These are phyloP conservation scores for Drusus annulatus DNA, from an alignment of 1,140 invertebrate genomes.

Conservation along the genomic window DNA sequence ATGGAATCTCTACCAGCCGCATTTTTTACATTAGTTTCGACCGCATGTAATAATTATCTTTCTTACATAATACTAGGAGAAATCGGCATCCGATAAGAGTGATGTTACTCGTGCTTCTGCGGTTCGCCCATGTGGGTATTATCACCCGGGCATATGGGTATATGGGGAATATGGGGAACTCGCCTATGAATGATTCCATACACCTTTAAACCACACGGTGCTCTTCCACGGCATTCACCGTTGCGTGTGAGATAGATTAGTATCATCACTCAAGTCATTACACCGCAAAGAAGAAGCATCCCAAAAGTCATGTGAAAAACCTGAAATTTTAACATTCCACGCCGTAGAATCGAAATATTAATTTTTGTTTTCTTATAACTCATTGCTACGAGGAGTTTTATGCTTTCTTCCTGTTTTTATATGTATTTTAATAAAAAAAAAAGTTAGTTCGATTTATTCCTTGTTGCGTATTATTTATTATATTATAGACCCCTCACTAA, in stretches of 20 bases:
- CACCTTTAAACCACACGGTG: background rate
- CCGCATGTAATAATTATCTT: no score
- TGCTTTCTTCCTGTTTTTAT: no score
- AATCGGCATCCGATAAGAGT: constrained; percentile 13
- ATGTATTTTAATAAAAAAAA: no score
- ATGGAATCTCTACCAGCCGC: no score
- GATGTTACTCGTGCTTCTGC: background rate
- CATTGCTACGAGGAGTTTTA: no score
- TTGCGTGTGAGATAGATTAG: constrained; percentile 32
- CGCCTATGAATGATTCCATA: constrained; percentile 2
- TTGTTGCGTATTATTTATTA: no score
- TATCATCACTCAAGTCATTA: constrained; percentile 18
- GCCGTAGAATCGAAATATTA: no score
- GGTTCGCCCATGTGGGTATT: background rate
- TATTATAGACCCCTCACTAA: no score
- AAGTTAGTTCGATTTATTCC: no score
- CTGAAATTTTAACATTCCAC: background rate
- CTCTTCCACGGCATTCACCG: background rate
- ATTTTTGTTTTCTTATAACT: no score
- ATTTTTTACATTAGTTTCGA: no score
- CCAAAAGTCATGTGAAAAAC: background rate
- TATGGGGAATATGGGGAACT: background rate
- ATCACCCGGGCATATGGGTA: background rate
- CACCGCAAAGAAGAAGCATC: background rate
- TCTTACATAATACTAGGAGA: background rate